Conservation (phyloP, 2,797 vertebrate genomes). For the Borostomias antarcticus region DNA sequence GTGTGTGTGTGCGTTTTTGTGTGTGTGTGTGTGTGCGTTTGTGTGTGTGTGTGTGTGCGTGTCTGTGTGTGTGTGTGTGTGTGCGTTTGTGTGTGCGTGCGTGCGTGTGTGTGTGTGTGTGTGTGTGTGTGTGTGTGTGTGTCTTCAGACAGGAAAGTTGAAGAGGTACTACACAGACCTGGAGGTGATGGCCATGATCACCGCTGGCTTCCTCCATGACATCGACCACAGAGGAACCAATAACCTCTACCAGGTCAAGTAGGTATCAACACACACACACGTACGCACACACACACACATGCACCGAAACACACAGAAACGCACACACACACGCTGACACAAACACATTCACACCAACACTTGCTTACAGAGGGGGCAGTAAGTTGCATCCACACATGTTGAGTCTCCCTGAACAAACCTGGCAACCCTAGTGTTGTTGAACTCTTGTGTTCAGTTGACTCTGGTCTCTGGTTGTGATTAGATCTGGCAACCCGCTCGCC, state of each 20-base stretch:
- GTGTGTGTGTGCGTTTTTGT: too few species aligned
- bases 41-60: too few species aligned
- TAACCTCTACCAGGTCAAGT: constrained; percentile 86
- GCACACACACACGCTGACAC: too few species aligned
- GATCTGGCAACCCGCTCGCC: constrained; percentile 81
- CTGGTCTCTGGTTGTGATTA: constrained; percentile 39
- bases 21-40: too few species aligned
- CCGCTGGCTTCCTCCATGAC: constrained; percentile 83
- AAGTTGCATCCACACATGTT: background rate
- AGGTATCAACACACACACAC: constrained; percentile 50
- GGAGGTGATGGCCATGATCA: constrained; percentile 86
- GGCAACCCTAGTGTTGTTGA: background rate
- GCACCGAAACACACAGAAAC: background rate
- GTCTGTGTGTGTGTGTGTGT: too few species aligned
- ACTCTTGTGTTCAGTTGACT: constrained; percentile 3
- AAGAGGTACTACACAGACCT: constrained; percentile 84
- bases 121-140: constrained; percentile 13
- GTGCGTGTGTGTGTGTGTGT: background rate
- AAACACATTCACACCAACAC: too few species aligned
- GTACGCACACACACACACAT: background rate
- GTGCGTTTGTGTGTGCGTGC: too few species aligned
- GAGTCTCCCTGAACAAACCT: constrained; percentile 4
- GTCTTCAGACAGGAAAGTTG: constrained; percentile 77
- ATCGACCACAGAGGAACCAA: constrained; percentile 86
- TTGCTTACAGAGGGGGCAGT: too few species aligned